These are phyloP conservation scores for Momotus momota DNA, from an alignment of 2,797 vertebrate species.

Conservation along the genomic window DNA sequence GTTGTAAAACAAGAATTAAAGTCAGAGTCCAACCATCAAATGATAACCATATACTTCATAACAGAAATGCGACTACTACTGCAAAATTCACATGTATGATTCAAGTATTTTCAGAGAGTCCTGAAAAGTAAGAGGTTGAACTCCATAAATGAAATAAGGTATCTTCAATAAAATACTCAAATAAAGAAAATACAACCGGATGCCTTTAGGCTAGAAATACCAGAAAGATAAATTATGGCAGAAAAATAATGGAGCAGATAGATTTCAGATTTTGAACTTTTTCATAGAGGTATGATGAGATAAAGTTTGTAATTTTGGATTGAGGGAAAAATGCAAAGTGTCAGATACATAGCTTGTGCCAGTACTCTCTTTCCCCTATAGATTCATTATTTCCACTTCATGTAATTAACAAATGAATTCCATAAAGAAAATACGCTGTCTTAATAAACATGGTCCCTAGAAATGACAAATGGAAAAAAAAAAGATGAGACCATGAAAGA, in stretches of 20 bases:
- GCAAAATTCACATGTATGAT: not conserved
- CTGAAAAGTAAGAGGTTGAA: not conserved
- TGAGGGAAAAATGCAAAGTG: not conserved
- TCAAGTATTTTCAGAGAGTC: not conserved
- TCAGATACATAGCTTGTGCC: not conserved
- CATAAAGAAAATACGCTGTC: not conserved
- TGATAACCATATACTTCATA: not conserved
- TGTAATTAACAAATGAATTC: not conserved
- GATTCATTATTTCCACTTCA: not conserved
- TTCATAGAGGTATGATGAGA: accelerated
- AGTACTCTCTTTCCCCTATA: not conserved
- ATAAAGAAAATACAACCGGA: not conserved
- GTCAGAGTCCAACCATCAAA: not conserved
- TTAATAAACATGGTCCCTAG: not conserved
- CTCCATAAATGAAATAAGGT: not conserved
- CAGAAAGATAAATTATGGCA: not conserved
- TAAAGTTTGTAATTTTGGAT: not conserved
- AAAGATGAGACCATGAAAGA: not conserved
- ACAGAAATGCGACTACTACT: not conserved
- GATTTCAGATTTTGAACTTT: not conserved
- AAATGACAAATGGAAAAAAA: not conserved
- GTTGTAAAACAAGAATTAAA: not conserved
- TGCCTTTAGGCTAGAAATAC: not conserved
- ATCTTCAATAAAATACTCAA: not conserved
- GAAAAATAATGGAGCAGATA: not conserved